Percentiles rank a stretch among this genome's conserved stretches.
phyloP scores from a whole-genome alignment of 30 jellyfish, hydroid and myxozoan species.

The Catostylus mosaicus region DNA sequence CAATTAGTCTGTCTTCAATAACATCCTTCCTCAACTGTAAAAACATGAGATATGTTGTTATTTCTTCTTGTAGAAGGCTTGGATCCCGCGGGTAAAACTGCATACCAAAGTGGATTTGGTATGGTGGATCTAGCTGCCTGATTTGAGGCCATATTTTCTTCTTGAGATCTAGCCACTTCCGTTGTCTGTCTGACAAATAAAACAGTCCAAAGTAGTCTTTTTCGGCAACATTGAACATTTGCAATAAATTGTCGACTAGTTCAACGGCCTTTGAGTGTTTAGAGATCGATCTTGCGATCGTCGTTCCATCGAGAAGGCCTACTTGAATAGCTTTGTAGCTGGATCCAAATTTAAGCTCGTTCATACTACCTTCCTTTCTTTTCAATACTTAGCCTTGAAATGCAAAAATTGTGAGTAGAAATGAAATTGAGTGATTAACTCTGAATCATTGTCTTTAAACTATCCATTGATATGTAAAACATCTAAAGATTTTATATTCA shows the following conservation, averaged over 20 bases:
- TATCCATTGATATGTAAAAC: not conserved
- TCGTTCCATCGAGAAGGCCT: constrained; percentile 83
- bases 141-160: constrained; percentile 90
- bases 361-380: not conserved
- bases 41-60: constrained; percentile 82
- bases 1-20: constrained; percentile 68
- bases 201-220: constrained; percentile 91
- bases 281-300: constrained; percentile 76
- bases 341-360: constrained; percentile 36
- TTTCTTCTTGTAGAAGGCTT: constrained; percentile 79
- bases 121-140: constrained; percentile 86
- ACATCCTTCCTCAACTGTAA: constrained; percentile 86
- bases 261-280: constrained; percentile 75
- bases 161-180: constrained; percentile 78
- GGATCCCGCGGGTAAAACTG: constrained; percentile 88
- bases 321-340: constrained; percentile 87
- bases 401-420: not conserved
- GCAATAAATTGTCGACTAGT: constrained; percentile 76
- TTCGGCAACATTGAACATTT: constrained; percentile 84
- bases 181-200: constrained; percentile 60
- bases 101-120: constrained; percentile 85
- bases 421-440: no score
- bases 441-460: not conserved
- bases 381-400: not conserved
- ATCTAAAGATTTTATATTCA: not conserved